These are phyloP conservation scores for Sympetrum striolatum DNA, from an alignment of 2,888 invertebrate species.

Conservation along the genomic window DNA sequence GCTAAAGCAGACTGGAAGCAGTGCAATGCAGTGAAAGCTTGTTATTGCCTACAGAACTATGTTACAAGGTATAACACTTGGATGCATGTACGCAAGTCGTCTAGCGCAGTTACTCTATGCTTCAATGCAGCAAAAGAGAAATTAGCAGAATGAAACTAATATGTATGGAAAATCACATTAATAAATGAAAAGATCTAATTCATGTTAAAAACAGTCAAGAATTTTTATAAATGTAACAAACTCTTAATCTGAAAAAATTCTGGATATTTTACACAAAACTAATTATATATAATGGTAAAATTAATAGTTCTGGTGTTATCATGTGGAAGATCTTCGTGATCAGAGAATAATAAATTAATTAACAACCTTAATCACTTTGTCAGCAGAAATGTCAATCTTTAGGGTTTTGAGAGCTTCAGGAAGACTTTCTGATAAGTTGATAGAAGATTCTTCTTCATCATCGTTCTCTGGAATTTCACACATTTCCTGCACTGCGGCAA, in stretches of 20 bases:
- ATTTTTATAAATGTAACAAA: no score
- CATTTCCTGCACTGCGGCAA: slow-evolving; percentile 64
- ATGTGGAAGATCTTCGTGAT: background rate
- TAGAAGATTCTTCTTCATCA: slow-evolving; percentile 65
- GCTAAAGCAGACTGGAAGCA: no score
- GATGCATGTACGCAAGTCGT: no score
- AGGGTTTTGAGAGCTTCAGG: slow-evolving; percentile 45
- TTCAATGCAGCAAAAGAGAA: no score
- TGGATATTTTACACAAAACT: no score
- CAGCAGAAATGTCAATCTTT: slow-evolving; percentile 48
- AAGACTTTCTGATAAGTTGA: slow-evolving; percentile 48
- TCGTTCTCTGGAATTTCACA: slow-evolving; percentile 76
- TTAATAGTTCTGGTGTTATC: no score
- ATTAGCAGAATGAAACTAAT: background rate
- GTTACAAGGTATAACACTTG: no score
- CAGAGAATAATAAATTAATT: background rate
- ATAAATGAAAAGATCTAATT: background rate
- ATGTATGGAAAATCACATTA: background rate
- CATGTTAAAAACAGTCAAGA: background rate
- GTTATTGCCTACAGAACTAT: no score
- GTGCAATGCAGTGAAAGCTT: no score
- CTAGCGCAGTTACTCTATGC: no score
- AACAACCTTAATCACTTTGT: slow-evolving; percentile 47
- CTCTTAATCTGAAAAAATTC: no score
- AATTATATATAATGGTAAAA: no score